Base-by-base conservation (phyloP, 2,888 invertebrate species). In the Metopia argyrocephala region DNA sequence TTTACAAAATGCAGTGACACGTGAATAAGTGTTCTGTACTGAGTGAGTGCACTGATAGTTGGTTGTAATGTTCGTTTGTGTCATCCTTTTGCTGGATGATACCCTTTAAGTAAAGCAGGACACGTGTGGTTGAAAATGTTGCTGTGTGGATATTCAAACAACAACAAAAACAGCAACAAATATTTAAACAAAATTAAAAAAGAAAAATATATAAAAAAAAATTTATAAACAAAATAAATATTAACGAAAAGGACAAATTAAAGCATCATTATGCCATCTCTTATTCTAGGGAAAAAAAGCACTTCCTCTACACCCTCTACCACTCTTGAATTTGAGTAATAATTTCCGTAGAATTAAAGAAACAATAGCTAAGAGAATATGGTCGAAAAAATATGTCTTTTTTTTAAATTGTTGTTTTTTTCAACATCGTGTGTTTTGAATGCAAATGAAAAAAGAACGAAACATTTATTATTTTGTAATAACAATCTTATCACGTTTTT, bases 1-100 rank as follows among this genome's bases (percentile, higher is more conserved):
- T 54, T 71, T 23, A 45, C n/a, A n/a, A 62, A 71, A 54, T 62
- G 28, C 25, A 62, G 38, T 31, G 71, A 38, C 78, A 73, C 78
- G 71, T 62, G 54, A 12, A 66, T 78, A 78, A 66, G n/a, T n/a
- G n/a, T 73, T 78, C 52, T 54, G 62, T 5, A 64, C 56, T 50
- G 3, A 59, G 9, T 23, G 15, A 25, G n/a, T n/a, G n/a, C n/a
- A n/a, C n/a, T n/a, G n/a, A n/a, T n/a, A n/a, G n/a, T n/a, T n/a
- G n/a, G n/a, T n/a, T n/a, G n/a, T 23, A 15, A 1, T 28, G 9
- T 28, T n/a, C 28, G 15, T 5, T 71, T 68, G 54, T 56, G 52
- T 45, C 9, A n/a, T 38, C n/a, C 25, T 52, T 46, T 52, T 15
- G 21, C 45, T 28, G n/a, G 45, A 46, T 46, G n/a, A n/a, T 18